Conservation (phyloP, 2,888 invertebrate genomes). For the Morpho deidamia region DNA sequence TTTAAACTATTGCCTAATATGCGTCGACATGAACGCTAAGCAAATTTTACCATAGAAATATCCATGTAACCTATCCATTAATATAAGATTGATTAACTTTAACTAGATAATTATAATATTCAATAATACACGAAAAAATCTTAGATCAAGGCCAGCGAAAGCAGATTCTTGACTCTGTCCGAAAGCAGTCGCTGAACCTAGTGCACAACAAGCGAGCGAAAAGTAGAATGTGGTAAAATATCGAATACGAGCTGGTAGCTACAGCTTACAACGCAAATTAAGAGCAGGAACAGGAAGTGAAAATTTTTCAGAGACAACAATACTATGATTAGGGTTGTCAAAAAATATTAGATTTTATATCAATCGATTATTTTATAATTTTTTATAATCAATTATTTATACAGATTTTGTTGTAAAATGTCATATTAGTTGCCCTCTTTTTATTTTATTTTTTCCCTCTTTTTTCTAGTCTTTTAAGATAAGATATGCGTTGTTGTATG, state of each 20-base stretch:
- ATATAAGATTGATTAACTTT: neutral
- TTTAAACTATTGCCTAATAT: neutral
- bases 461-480: no score
- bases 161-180: conserved; percentile 29
- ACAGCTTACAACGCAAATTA: neutral
- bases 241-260: neutral
- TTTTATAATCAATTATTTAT: no score
- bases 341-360: no score
- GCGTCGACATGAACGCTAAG: no score
- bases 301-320: neutral
- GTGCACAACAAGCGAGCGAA: conserved; percentile 36
- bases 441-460: no score
- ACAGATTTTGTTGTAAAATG: no score
- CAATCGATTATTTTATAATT: no score
- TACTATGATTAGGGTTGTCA: no score
- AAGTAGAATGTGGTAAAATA: conserved; percentile 12
- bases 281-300: neutral
- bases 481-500: no score
- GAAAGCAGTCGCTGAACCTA: conserved; percentile 34
- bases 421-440: no score
- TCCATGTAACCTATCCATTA: conserved; percentile 1
- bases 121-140: conserved; percentile 22
- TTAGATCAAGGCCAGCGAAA: conserved; percentile 35
- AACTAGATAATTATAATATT: conserved; percentile 1
- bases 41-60: neutral